Percentiles rank a stretch among this genome's conserved stretches.
Evolutionary conservation across 2,797 vertebrate genomes (phyloP).

Genomic region (Rhadinocentrus ornatus): DNA sequence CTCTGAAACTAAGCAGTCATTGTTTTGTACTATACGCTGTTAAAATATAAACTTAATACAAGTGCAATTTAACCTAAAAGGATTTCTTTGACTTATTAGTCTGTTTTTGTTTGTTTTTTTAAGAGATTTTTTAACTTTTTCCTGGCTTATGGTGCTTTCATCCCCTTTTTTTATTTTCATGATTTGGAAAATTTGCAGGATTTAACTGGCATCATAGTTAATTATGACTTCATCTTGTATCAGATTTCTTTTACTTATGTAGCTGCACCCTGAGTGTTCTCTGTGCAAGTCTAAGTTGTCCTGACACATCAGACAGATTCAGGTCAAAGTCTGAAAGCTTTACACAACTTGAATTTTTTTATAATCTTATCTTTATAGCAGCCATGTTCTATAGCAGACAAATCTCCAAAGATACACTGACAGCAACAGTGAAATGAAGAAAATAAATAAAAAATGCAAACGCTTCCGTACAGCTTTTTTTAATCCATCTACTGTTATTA

Average conservation of each 20-base stretch:
- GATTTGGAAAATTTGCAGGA: conserved; percentile 6
- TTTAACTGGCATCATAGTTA: not conserved
- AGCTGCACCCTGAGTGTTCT: conserved; percentile 32
- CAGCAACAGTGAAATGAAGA: too few species aligned
- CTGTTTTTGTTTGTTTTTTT: not conserved
- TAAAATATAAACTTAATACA: too few species aligned
- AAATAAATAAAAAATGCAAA: too few species aligned
- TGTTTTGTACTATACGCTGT: too few species aligned
- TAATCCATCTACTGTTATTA: too few species aligned
- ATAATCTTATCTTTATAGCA: conserved; percentile 27
- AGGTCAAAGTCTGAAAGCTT: conserved; percentile 40
- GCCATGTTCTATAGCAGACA: not conserved
- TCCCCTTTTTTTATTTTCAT: conserved; percentile 1
- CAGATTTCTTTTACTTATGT: conserved; percentile 16
- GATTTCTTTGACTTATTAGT: not conserved
- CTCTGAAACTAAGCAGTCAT: too few species aligned
- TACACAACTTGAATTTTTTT: conserved; percentile 21
- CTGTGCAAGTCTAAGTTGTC: conserved; percentile 18
- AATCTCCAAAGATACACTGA: too few species aligned
- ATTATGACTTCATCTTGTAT: conserved; percentile 27
- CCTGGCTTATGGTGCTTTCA: not conserved
- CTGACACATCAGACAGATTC: conserved; percentile 51
- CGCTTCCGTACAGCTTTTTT: too few species aligned
- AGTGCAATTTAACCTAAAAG: not conserved
- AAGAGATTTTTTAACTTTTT: not conserved